Base-by-base conservation (phyloP, 2,797 vertebrate genomes). In the Paratrypauchen microcephalus region DNA sequence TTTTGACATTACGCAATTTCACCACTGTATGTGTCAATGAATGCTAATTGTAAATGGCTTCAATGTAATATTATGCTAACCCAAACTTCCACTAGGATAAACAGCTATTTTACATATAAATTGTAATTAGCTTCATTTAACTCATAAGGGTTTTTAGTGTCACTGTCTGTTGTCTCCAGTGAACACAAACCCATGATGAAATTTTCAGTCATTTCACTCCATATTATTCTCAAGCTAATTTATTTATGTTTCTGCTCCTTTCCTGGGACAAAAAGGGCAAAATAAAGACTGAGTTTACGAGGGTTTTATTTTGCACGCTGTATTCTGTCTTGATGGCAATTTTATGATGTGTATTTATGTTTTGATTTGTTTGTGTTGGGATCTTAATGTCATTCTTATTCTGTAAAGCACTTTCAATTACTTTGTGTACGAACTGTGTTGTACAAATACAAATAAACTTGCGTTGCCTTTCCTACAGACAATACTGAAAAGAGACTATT, bases 221-320 rank as follows among this genome's bases (percentile, higher is more conserved):
- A 83, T 86, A 83, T 88, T 88, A 55, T 83, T 86, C 83, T 83
- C 83, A 85, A 82, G 79, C 57, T 64, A 70, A 83, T 82, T 88
- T 88, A 89, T 90, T 92, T 65, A 88, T 87, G 76, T 62, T 21
- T 63, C 73, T 78, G 70, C 72, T 85, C 50, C 11, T 76, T 85
- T 72, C 69, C 54, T 0, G 32, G 59, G 66, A 83, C 62, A 71
- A 75, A 86, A 79, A 80, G 9, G 45, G 1, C 0, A 64, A 77
- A 77, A 56, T 23, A 56, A 57, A 57, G 15, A 24, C 24, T 13
- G 26, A 9, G 32, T 36, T 36, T 36, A 36, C 7, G 8, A 7
- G 32, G 7, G 32, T 36, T 36, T 9, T 36, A 8, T 36, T 36
- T 8, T 36, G 32, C 1, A 2, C 32, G 8, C 7, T 36, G 24